Evolutionary conservation across 2,797 vertebrate species (phyloP), one percentile per base, ranked within the genome.

Genomic region (Pithecia hirsuta): DNA sequence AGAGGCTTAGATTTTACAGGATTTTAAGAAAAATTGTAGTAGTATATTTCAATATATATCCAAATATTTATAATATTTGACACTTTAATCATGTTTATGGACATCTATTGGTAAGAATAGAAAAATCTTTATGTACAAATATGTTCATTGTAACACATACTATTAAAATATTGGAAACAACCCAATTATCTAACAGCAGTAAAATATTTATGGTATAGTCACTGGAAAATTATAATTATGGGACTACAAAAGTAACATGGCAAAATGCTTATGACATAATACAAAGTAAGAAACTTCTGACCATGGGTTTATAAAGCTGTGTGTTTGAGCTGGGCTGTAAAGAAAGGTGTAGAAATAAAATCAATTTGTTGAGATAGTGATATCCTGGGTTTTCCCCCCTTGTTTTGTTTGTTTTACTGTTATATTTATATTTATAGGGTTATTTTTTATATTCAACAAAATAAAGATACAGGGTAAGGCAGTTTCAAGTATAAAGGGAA

Each of bases 91-190:
- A 20, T 76, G 13, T 89, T 50, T 96, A 50, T 84, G 64, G 30
- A 57, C 76, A 72, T 70, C 14, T 79, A 30, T 61, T n/a, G 10
- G 70, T 74, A 24, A 85, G 11, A 78, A 26, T n/a, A 92, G 75
- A 88, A 90, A 93, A 88, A 59, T 28, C 2, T 80, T 39, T 41
- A 78, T 55, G 24, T 15, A 89, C 61, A 95, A 95, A 96, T 28
- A 87, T 93, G 4, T 91, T 94, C 30, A 82, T 86, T 91, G 11
- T 50, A 64, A 80, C 28, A 79, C 12, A 55, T 94, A 67, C 12
- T 80, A 74, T 89, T 50, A 97, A 86, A 96, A 74, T 95, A 93
- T 57, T 91, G 28, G 64, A 95, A 96, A 90, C 6, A 93, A 26
- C 30, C 44, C 84, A 79, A 12, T 72, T 92, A 14, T 78, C 41